Conservation (phyloP, 64 coral and sea anemone species). For the Hydrozoanthus tunicans region DNA sequence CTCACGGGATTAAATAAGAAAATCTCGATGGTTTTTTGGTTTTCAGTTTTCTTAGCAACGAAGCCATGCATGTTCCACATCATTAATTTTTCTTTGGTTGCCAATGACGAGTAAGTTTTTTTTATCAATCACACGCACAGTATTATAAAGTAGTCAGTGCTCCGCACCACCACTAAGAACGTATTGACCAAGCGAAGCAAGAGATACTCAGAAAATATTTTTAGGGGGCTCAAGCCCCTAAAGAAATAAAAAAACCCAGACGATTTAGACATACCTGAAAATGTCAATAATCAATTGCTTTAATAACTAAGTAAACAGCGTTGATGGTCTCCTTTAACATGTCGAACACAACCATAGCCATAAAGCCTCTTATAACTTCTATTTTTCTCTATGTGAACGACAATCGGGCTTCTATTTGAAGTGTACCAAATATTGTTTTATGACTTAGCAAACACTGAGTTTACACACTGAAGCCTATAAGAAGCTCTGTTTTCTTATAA, state of each 20-base stretch:
- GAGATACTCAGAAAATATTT: neutral
- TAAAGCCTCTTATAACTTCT: too few species aligned
- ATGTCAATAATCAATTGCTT: constrained; percentile 13
- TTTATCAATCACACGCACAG: constrained; percentile 3
- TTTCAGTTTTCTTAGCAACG: constrained; percentile 30
- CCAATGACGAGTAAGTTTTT: neutral
- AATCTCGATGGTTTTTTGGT: neutral
- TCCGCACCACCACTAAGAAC: neutral
- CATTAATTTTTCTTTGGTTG: constrained; percentile 15
- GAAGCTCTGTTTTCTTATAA: neutral
- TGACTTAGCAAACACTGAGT: neutral
- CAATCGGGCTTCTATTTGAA: neutral
- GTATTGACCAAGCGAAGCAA: neutral
- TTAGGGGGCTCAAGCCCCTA: neutral
- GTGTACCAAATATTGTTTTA: neutral
- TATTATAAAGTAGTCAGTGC: neutral
- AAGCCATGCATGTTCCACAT: neutral
- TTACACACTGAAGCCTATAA: neutral
- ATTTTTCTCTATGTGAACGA: too few species aligned
- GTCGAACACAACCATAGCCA: too few species aligned
- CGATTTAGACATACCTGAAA: neutral
- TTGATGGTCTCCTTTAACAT: neutral
- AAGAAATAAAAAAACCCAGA: neutral
- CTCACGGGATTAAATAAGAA: neutral
- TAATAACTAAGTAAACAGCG: neutral